Percentiles rank a stretch among this genome's conserved stretches.
Conservation (phyloP, 2,888 invertebrate species). For the Stratiomys singularior region DNA sequence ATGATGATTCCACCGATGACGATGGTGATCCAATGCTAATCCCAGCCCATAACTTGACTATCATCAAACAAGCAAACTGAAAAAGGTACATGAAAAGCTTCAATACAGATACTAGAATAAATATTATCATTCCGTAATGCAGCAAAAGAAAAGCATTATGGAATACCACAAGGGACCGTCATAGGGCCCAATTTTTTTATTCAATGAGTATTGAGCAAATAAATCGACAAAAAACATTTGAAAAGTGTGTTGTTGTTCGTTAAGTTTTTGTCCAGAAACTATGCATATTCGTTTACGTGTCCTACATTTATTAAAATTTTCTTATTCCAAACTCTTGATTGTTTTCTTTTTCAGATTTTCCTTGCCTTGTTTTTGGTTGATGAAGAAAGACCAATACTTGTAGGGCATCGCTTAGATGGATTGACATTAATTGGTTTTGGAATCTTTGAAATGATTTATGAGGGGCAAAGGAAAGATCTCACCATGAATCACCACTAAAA, state of each 20-base stretch:
- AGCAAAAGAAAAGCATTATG: background rate
- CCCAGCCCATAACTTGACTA: background rate
- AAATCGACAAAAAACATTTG: background rate
- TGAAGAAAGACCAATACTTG: background rate
- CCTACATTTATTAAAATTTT: conserved; percentile 9
- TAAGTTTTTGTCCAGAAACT: background rate
- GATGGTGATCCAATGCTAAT: conserved; percentile 8
- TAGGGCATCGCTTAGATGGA: background rate
- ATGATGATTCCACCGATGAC: background rate
- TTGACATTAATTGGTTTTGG: background rate
- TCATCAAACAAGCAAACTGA: background rate
- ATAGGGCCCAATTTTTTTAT: background rate
- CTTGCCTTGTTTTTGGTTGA: too few relatives aligned
- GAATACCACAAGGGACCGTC: conserved; percentile 1
- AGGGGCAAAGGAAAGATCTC: conserved; percentile 9
- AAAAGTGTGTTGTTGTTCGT: too few relatives aligned
- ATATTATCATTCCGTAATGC: background rate
- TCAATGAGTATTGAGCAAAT: background rate
- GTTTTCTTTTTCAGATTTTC: background rate
- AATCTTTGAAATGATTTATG: conserved; percentile 3
- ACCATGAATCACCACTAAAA: background rate
- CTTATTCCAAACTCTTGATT: background rate
- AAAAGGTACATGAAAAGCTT: background rate
- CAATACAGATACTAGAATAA: background rate
- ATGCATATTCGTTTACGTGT: background rate